Percentiles rank a stretch among this genome's conserved stretches.
phyloP scores from a whole-genome alignment of 2,888 invertebrate genomes.

The Lysandra coridon region DNA sequence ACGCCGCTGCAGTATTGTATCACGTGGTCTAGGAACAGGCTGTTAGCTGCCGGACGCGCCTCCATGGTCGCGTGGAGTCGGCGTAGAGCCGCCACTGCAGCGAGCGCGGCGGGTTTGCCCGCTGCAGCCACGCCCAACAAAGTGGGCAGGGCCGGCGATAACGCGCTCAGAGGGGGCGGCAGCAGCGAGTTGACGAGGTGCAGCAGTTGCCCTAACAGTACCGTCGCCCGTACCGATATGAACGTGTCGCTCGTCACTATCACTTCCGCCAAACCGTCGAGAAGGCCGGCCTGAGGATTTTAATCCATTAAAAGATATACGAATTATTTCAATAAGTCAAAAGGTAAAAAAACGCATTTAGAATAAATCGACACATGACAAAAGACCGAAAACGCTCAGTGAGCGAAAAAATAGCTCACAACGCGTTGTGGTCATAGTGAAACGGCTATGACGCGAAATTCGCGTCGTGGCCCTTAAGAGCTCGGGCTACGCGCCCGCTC shows the following conservation, averaged over 20 bases:
- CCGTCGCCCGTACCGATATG: constrained; percentile 94
- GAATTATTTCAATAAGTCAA: not conserved
- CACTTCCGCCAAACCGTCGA: constrained; percentile 94
- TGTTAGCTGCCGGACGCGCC: constrained; percentile 89
- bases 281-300: constrained; percentile 83
- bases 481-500: no score
- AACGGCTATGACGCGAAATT: no score
- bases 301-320: not conserved
- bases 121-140: constrained; percentile 89
- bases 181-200: constrained; percentile 92
- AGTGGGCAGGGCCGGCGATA: constrained; percentile 91
- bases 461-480: no score
- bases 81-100: constrained; percentile 89
- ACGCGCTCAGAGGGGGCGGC: constrained; percentile 92
- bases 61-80: constrained; percentile 90
- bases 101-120: constrained; percentile 89
- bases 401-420: no score
- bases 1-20: constrained; percentile 81
- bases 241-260: constrained; percentile 93
- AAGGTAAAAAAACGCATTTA: no score
- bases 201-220: constrained; percentile 92
- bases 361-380: no score
- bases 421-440: no score
- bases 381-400: no score
- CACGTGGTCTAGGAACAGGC: constrained; percentile 90